Evolutionary conservation across 2,113 vertebrate genomes (phyloP), one percentile per base, ranked within the genome.

Genomic region (Sinosuthora webbiana): DNA sequence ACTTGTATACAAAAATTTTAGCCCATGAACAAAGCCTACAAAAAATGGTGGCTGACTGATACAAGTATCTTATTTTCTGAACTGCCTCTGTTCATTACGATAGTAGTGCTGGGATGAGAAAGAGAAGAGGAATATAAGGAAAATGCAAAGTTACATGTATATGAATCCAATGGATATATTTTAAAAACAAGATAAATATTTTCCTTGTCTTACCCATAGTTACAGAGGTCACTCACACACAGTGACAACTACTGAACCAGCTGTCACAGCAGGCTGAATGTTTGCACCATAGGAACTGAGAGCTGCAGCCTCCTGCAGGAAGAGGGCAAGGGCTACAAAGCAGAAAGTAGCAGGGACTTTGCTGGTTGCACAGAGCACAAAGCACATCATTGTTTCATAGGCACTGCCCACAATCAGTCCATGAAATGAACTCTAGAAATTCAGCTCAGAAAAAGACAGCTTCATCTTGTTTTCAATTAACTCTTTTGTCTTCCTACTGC

Each of bases 291-390:
- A 44, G 44, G 82, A 79, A 19, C 30, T 37, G 15, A 41, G 49
- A 64, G 42, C 75, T 60, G 42, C 74, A 86, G 55, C 64, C 16
- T 2, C 64, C 47, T 3, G 6, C 30, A 35, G 69, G 77, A 81
- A 28, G 11, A 50, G 65, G 62, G 24, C 24, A 91, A 71, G 57
- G 3, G 13, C 30, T 53, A 57, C 2, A 0, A 0, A 0, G 28
- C 60, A 75, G 44, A 59, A 47, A 83, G 42, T 3, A 52, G 8
- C 65, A 76, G 56, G 73, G 44, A n/a, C 76, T 79, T 83, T 2
- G 2, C 44, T 44, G 76, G 53, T 63, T 0, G 0, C 25, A 35
- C 14, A 16, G 67, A 87, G 70, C 74, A 85, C 79, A 94, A 90
- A 83, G 71, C 24, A 10, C n/a, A 55, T 12, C 59, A n/a, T 39